Conservation (phyloP, 2,113 vertebrate species). For the Carollia perspicillata region DNA sequence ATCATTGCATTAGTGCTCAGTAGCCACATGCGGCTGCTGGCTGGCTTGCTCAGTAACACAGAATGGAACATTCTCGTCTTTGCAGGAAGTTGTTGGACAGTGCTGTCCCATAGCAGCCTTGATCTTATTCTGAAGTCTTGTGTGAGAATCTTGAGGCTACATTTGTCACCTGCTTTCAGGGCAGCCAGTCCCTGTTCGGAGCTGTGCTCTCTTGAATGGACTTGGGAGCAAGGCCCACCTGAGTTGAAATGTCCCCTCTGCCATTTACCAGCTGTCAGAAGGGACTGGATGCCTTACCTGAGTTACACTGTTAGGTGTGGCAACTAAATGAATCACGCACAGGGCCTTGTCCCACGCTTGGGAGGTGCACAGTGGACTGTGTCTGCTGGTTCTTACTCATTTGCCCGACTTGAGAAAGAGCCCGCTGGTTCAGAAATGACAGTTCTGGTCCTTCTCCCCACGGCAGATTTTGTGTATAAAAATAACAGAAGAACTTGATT, state of each 20-base stretch:
- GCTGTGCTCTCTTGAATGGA: neutral
- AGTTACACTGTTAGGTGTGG: neutral
- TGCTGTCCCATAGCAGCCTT: neutral
- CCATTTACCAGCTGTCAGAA: neutral
- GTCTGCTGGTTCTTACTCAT: neutral
- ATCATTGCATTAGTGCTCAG: neutral
- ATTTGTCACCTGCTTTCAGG: neutral
- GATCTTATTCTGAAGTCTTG: neutral
- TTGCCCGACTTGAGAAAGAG: neutral
- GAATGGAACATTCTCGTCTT: neutral
- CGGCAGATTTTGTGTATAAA: neutral
- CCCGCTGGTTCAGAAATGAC: neutral
- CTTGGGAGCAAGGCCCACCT: neutral
- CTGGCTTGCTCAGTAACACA: fast-evolving
- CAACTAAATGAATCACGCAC: neutral
- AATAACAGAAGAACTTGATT: neutral
- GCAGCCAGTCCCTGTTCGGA: neutral
- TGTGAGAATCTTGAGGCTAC: neutral
- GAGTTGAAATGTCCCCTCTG: neutral
- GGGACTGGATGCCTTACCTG: neutral
- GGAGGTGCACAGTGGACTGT: neutral
- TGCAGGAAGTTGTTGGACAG: neutral
- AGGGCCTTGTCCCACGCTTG: neutral
- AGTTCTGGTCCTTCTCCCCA: neutral
- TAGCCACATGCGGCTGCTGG: neutral